phyloP scores from a whole-genome alignment of 2,888 invertebrate genomes.

The Pristionchus exspectatus region DNA sequence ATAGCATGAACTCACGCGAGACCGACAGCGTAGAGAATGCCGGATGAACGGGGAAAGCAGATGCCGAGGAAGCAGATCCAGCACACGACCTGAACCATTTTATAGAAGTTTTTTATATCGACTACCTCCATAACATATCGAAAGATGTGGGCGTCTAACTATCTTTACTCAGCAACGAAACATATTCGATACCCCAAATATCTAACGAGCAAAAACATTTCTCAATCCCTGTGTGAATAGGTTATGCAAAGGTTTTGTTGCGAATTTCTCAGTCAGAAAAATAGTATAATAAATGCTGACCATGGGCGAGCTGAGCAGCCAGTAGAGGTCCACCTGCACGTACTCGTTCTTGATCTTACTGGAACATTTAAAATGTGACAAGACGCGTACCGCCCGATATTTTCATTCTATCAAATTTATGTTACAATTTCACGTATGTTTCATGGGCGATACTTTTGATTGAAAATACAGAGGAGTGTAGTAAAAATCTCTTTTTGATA shows the following conservation, averaged over 20 bases:
- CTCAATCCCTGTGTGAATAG: too few species aligned
- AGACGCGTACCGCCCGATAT: too few species aligned
- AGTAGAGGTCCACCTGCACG: slow-evolving; percentile 54
- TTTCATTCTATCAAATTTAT: too few species aligned
- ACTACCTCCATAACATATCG: too few species aligned
- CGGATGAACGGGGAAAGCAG: slow-evolving; percentile 29
- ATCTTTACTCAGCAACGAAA: neutral
- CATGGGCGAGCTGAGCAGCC: slow-evolving; percentile 47
- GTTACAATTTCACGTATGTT: too few species aligned
- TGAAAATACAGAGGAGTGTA: too few species aligned
- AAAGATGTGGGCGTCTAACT: too few species aligned
- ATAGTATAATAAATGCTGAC: neutral
- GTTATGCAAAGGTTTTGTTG: too few species aligned
- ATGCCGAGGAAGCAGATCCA: slow-evolving; percentile 38
- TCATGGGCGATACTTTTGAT: too few species aligned
- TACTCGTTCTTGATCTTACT: slow-evolving; percentile 53
- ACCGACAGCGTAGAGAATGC: slow-evolving; percentile 36
- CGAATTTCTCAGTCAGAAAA: neutral
- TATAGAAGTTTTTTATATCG: too few species aligned
- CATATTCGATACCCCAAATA: neutral
- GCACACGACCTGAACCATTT: neutral
- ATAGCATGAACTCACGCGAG: neutral
- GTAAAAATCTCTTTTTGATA: too few species aligned
- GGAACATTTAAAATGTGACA: neutral
- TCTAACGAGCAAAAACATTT: too few species aligned